These are phyloP conservation scores for Mythimna lalbum DNA, from an alignment of 2,888 invertebrate genomes.

Conservation along the genomic window DNA sequence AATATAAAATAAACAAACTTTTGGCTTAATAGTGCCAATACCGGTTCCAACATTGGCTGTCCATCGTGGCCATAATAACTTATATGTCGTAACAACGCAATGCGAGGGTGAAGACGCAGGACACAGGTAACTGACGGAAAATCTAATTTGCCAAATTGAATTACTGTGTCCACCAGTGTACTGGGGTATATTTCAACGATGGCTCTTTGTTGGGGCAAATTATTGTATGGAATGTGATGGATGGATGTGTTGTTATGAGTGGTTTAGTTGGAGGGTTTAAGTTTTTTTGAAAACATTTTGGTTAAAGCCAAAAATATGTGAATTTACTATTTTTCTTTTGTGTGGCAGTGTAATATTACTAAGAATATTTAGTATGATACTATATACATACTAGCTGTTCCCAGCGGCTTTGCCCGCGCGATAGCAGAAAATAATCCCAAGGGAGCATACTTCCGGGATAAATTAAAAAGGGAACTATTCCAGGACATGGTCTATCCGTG, in stretches of 20 bases:
- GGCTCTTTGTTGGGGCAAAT: conserved; percentile 43
- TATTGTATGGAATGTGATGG: conserved; percentile 37
- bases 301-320: not conserved
- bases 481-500: too few species aligned
- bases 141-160: conserved; percentile 90
- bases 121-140: conserved; percentile 88
- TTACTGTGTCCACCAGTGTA: conserved; percentile 84
- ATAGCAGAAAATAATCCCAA: too few species aligned
- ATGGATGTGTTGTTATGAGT: conserved; percentile 11
- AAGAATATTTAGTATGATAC: too few species aligned
- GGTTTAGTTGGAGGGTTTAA: not conserved
- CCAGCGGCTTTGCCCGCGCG: too few species aligned
- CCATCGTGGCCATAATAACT: conserved; percentile 57
- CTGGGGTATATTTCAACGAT: conserved; percentile 71
- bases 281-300: not conserved
- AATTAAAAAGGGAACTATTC: too few species aligned
- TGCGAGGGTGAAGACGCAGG: conserved; percentile 82
- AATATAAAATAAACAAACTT: too few species aligned
- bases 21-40: too few species aligned
- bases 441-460: too few species aligned
- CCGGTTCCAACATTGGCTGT: conserved; percentile 70
- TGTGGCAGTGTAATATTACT: too few species aligned
- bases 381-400: too few species aligned
- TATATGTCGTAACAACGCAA: conserved; percentile 70
- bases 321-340: too few species aligned